A percentile compares a stretch with the other conserved stretches of the same genome.
These are phyloP conservation scores for Osmerus eperlanus DNA, from an alignment of 2,113 vertebrate species.

Conservation along the genomic window DNA sequence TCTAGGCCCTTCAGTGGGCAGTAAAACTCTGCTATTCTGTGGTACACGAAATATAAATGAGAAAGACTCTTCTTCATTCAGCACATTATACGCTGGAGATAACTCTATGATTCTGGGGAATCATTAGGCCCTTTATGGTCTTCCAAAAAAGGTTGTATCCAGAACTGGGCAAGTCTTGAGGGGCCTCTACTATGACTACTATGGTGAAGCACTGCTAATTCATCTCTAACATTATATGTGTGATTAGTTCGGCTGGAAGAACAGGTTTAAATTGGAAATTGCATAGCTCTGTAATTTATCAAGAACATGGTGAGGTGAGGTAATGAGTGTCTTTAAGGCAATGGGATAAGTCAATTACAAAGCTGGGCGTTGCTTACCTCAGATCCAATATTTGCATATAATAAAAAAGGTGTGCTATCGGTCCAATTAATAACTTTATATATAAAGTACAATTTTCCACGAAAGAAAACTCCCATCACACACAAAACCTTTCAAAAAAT, in stretches of 20 bases:
- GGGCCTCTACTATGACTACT: slow-evolving; percentile 30
- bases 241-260: slow-evolving; percentile 43
- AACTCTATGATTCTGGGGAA: background rate
- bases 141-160: slow-evolving; percentile 32
- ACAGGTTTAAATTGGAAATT: slow-evolving; percentile 42
- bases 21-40: slow-evolving; percentile 20
- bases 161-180: slow-evolving; percentile 32
- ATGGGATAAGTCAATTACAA: slow-evolving; percentile 33
- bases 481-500: no score
- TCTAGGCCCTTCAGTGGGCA: slow-evolving; percentile 33
- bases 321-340: slow-evolving; percentile 46
- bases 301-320: slow-evolving; percentile 32
- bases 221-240: slow-evolving; percentile 31
- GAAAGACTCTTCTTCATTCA: slow-evolving; percentile 9
- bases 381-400: no score
- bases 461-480: no score
- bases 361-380: slow-evolving; percentile 34
- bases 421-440: background rate
- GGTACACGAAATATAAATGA: slow-evolving; percentile 12
- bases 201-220: slow-evolving; percentile 19
- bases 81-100: slow-evolving; percentile 22
- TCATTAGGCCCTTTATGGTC: slow-evolving; percentile 14
- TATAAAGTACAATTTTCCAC: no score
- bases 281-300: slow-evolving; percentile 39
- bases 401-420: no score